These are phyloP conservation scores for Brienomyrus brachyistius DNA, from an alignment of 2,113 vertebrate species.

Conservation along the genomic window DNA sequence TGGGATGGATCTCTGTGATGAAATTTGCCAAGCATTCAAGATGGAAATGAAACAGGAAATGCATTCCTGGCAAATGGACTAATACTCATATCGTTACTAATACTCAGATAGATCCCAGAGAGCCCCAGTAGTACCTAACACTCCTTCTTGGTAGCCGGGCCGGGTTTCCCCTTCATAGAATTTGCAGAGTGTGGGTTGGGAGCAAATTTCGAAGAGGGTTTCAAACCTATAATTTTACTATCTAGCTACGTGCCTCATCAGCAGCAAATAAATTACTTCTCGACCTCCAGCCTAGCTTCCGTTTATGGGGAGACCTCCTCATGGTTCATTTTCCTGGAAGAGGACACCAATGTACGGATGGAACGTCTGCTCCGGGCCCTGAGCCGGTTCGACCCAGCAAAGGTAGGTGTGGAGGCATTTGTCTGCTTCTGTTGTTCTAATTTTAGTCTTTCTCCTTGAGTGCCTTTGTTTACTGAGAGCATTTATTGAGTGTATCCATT, in stretches of 20 bases:
- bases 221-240: neutral
- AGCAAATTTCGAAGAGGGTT: neutral
- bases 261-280: neutral
- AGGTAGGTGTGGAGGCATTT: constrained; percentile 53
- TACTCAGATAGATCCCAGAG: neutral
- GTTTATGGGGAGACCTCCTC: constrained; percentile 65
- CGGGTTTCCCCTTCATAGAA: neutral
- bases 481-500: neutral
- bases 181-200: neutral
- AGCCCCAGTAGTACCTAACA: neutral
- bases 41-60: neutral
- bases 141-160: neutral
- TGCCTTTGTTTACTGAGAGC: neutral
- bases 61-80: neutral
- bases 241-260: neutral
- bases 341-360: constrained; percentile 72
- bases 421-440: neutral
- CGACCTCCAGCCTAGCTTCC: constrained; percentile 62
- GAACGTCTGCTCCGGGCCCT: constrained; percentile 64
- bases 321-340: constrained; percentile 88
- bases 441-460: neutral
- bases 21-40: neutral
- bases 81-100: neutral
- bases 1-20: neutral
- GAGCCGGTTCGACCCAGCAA: constrained; percentile 58